phyloP scores from a whole-genome alignment of 2,888 invertebrate species.

The Apamea epomidion region DNA sequence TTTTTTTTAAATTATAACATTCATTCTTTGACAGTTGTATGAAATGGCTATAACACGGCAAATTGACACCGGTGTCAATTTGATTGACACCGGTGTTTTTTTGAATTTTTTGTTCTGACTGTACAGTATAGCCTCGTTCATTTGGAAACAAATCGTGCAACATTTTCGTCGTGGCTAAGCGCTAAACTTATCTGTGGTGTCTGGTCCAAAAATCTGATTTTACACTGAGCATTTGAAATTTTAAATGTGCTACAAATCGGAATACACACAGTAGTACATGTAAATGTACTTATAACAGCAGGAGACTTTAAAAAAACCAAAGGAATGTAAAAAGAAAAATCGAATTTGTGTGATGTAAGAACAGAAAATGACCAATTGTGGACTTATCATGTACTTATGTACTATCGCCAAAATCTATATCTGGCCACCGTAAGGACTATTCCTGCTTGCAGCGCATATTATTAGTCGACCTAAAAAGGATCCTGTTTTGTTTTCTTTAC shows the following conservation, averaged over 20 bases:
- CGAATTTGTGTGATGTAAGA: neutral
- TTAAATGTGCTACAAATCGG: neutral
- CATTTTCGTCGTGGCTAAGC: neutral
- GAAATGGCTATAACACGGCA: neutral
- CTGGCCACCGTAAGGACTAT: too few relatives aligned
- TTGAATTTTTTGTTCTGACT: neutral
- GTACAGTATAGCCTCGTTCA: neutral
- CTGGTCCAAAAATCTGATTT: neutral
- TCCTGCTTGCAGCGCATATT: too few relatives aligned
- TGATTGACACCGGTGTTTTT: too few relatives aligned
- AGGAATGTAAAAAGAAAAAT: neutral
- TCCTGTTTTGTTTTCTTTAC: too few relatives aligned
- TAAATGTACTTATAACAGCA: neutral
- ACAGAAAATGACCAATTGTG: neutral
- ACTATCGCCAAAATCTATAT: too few relatives aligned
- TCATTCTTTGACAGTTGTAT: neutral
- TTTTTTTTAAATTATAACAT: too few relatives aligned
- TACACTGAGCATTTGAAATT: neutral
- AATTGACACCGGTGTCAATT: neutral
- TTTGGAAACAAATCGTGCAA: neutral
- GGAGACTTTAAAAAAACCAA: neutral
- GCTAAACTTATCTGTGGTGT: neutral
- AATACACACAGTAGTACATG: too few relatives aligned
- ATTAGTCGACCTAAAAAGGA: too few relatives aligned
- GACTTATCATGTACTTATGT: neutral